Conservation (phyloP, 2,888 invertebrate genomes). For the Dolomedes plantarius region DNA sequence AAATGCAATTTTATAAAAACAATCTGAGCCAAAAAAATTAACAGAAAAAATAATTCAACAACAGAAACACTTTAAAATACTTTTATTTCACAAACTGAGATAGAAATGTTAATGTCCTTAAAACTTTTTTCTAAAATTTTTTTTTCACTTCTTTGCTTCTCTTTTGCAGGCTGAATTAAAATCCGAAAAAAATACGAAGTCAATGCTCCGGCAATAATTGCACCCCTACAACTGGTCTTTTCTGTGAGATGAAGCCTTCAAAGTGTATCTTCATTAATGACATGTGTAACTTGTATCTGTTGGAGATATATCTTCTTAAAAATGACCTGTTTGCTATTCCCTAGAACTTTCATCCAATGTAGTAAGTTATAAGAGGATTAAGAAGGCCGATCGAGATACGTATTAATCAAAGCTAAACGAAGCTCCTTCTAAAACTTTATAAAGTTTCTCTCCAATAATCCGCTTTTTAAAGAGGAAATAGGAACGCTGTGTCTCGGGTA, state of each 20-base stretch:
- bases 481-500: constrained; percentile 16
- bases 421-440: constrained; percentile 46
- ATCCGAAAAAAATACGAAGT: too few relatives aligned
- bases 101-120: too few relatives aligned
- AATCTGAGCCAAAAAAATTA: too few relatives aligned
- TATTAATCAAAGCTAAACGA: constrained; percentile 64
- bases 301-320: constrained; percentile 21
- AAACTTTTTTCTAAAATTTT: too few relatives aligned
- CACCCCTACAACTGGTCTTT: neutral
- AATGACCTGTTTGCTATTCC: constrained; percentile 41
- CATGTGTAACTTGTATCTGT: constrained; percentile 24
- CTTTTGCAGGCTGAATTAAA: too few relatives aligned
- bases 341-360: constrained; percentile 18
- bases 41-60: too few relatives aligned
- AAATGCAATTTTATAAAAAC: too few relatives aligned
- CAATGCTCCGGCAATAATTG: too few relatives aligned
- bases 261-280: constrained; percentile 40
- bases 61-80: too few relatives aligned
- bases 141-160: too few relatives aligned
- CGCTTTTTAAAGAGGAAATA: constrained; percentile 51
- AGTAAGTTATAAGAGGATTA: constrained; percentile 59
- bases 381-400: constrained; percentile 20
- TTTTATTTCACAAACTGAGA: too few relatives aligned
- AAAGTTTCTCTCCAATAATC: constrained; percentile 54
- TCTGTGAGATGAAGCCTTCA: neutral